Conservation (phyloP, 2,888 invertebrate genomes). For the Aporophyla lueneburgensis region DNA sequence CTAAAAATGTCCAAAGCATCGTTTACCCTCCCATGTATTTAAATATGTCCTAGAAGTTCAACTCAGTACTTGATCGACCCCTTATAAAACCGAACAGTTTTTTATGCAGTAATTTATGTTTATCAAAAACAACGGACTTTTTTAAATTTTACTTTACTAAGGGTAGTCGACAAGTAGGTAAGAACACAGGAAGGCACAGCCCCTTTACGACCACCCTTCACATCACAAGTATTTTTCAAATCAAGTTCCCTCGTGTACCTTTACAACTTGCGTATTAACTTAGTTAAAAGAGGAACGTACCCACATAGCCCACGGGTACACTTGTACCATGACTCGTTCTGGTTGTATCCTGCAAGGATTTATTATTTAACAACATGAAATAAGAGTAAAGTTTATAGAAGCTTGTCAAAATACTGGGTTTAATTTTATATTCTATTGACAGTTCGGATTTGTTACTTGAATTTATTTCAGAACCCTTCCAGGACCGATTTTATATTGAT, state of each 20-base stretch:
- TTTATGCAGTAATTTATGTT: no score
- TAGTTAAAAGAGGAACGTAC: slow-evolving; percentile 30
- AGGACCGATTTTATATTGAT: not conserved
- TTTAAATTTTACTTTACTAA: no score
- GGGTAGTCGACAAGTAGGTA: no score
- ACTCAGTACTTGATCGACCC: no score
- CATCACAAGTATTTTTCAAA: slow-evolving; percentile 4
- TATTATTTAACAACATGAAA: slow-evolving; percentile 10
- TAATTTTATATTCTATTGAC: not conserved
- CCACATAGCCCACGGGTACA: slow-evolving; percentile 3
- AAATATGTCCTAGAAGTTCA: no score
- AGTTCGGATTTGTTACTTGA: not conserved
- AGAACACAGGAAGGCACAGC: not conserved
- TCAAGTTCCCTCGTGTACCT: slow-evolving; percentile 23
- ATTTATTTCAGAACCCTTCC: not conserved
- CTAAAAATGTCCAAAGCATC: no score
- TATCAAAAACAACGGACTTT: no score
- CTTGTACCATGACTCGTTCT: not conserved
- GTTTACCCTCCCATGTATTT: no score
- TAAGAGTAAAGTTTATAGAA: not conserved
- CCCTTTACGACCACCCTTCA: not conserved
- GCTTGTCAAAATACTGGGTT: not conserved
- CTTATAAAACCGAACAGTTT: no score
- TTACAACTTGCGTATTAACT: slow-evolving; percentile 18
- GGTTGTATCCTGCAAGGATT: slow-evolving; percentile 1